phyloP scores from a whole-genome alignment of 2,888 invertebrate genomes.

The Drosophila suboccidentalis region DNA sequence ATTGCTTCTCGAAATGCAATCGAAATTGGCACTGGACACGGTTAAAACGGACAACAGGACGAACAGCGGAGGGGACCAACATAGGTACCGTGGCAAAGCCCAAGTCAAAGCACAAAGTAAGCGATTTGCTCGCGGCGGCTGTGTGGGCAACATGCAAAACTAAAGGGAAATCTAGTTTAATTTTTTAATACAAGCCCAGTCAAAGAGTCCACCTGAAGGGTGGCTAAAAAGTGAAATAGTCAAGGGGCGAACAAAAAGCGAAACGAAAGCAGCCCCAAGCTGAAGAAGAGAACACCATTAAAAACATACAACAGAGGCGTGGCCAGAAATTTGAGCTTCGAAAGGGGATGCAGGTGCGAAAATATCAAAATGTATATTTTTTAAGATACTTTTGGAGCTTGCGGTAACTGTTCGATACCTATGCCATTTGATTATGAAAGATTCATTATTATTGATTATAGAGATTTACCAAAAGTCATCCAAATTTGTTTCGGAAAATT shows the following conservation, averaged over 20 bases:
- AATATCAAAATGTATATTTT: too few relatives aligned
- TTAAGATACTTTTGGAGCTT: too few relatives aligned
- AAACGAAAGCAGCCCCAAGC: slow-evolving; percentile 15
- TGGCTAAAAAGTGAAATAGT: slow-evolving; percentile 6
- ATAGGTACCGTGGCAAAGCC: slow-evolving; percentile 24
- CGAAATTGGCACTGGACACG: slow-evolving; percentile 66
- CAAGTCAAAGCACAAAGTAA: slow-evolving; percentile 68
- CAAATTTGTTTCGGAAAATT: too few relatives aligned
- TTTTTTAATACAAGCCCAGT: slow-evolving; percentile 74
- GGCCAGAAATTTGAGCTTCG: background rate
- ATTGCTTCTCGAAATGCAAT: slow-evolving; percentile 77
- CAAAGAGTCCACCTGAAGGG: slow-evolving; percentile 55
- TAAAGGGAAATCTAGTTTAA: slow-evolving; percentile 81
- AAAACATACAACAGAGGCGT: slow-evolving; percentile 38
- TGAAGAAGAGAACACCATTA: slow-evolving; percentile 1
- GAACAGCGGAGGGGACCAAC: background rate
- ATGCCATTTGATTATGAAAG: too few relatives aligned
- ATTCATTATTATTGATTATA: too few relatives aligned
- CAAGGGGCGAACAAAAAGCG: background rate
- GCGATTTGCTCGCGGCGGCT: slow-evolving; percentile 64
- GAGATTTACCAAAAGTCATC: too few relatives aligned
- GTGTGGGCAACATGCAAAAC: slow-evolving; percentile 66
- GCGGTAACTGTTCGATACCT: too few relatives aligned
- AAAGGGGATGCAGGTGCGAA: too few relatives aligned
- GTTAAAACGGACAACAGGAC: slow-evolving; percentile 34